A percentile compares a stretch with the other conserved stretches of the same genome.
Evolutionary conservation across 2,113 vertebrate species (phyloP).

Genomic region (Cyphotilapia sp.): DNA sequence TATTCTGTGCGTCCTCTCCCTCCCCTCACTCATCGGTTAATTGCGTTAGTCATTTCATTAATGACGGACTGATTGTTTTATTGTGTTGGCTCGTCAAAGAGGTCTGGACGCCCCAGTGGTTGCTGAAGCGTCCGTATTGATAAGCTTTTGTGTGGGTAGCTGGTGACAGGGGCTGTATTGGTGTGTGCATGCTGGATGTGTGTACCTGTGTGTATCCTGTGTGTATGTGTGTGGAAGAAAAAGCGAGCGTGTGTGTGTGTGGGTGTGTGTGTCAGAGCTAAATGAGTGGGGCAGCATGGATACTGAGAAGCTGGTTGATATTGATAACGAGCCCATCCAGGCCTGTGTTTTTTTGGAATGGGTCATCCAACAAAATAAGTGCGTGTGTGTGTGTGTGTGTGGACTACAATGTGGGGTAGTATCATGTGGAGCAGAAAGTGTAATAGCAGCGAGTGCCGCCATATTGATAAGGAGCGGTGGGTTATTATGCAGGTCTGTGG

Average conservation of each 20-base stretch:
- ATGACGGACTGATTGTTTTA: conserved; percentile 68
- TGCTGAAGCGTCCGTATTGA: conserved; percentile 62
- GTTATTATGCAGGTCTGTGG: conserved; percentile 40
- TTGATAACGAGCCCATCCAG: conserved; percentile 46
- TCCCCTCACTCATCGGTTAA: conserved; percentile 33
- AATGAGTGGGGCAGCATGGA: conserved; percentile 48
- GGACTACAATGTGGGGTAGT: neutral
- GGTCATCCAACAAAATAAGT: conserved; percentile 2
- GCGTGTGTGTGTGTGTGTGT: neutral
- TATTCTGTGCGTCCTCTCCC: neutral
- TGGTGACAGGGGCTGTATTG: neutral
- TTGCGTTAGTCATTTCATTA: conserved; percentile 68
- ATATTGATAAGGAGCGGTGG: conserved; percentile 36
- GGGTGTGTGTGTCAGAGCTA: neutral
- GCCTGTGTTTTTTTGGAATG: conserved; percentile 25
- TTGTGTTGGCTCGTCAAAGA: conserved; percentile 64
- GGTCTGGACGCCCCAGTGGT: conserved; percentile 55
- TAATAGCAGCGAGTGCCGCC: conserved; percentile 2
- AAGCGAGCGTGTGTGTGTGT: neutral
- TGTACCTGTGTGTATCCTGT: conserved; percentile 2
- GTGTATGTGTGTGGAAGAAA: neutral
- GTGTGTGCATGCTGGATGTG: neutral
- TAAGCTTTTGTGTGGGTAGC: conserved; percentile 53
- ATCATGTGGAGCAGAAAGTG: conserved; percentile 5
- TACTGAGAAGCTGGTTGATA: conserved; percentile 33